These are phyloP conservation scores for Epinephelus awoara DNA, from an alignment of 2,797 vertebrate genomes.

Conservation along the genomic window DNA sequence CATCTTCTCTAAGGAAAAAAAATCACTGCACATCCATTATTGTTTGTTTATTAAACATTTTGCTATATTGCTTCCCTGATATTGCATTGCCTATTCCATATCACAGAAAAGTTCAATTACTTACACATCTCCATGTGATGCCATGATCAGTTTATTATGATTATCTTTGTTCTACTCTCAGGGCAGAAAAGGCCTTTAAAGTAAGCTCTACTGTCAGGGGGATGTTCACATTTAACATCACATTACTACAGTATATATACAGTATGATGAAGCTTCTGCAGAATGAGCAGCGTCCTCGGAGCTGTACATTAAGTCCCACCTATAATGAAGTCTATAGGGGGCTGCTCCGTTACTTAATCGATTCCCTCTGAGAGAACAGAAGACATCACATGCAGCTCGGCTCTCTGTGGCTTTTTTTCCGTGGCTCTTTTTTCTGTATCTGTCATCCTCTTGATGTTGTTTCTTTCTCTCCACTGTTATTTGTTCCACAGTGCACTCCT, in stretches of 20 bases:
- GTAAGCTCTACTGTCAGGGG: neutral
- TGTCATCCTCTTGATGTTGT: neutral
- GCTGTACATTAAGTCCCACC: slow-evolving; percentile 29
- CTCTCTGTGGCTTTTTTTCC: neutral
- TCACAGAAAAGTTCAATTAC: slow-evolving; percentile 5
- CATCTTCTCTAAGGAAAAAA: slow-evolving; percentile 9
- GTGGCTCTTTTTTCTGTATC: neutral
- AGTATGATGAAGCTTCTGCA: slow-evolving; percentile 17
- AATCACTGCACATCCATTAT: slow-evolving; percentile 5
- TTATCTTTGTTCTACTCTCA: neutral
- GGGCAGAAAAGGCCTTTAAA: slow-evolving; percentile 6
- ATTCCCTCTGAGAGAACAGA: slow-evolving; percentile 33
- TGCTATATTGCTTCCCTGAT: slow-evolving; percentile 23
- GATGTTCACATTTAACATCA: slow-evolving; percentile 5
- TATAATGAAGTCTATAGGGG: slow-evolving; percentile 35
- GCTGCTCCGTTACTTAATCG: slow-evolving; percentile 35
- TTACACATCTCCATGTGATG: slow-evolving; percentile 23
- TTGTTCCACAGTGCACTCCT: neutral
- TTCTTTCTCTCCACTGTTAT: neutral
- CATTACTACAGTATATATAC: neutral
- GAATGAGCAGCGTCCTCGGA: slow-evolving; percentile 13
- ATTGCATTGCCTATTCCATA: slow-evolving; percentile 22
- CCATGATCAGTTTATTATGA: slow-evolving; percentile 15
- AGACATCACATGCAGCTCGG: slow-evolving; percentile 34
- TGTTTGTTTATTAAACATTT: slow-evolving; percentile 33